Evolutionary conservation across 2,113 vertebrate species (phyloP), one percentile per base, ranked within the genome.

Genomic region (Periophthalmodon schlosseri): DNA sequence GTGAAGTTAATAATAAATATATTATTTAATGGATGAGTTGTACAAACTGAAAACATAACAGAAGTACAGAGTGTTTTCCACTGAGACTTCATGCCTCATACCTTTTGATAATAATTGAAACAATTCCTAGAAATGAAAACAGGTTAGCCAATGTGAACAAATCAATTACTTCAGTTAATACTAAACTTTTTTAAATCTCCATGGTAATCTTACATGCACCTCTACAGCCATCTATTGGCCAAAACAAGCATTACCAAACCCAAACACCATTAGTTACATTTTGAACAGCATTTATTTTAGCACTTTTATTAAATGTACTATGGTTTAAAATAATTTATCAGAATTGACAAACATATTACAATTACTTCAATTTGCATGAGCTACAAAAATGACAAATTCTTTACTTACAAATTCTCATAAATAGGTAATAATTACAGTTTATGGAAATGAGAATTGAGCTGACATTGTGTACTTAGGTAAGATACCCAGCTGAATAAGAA

Each of bases 141-240:
- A 24, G 23, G 21, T 50, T 50, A 23, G 23, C n/a, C 18, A 34
- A 79, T 75, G 70, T 73, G 13, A 60, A 61, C n/a, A 57, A 57
- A 57, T 57, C 52, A 9, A 28, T 69, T 84, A 44, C 54, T 66
- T 79, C 67, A 28, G 1, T 15, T 58, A 14, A 81, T 39, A 74
- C 70, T 34, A 78, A 84, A 82, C 72, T 72, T 77, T 57, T 72
- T 74, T 18, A 67, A 15, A 50, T 21, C 46, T 47, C 16, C 60
- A 44, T 44, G 33, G 60, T 28, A 18, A 7, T 56, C 2, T 61
- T 56, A 21, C 39, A 66, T 86, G 73, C 18, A 21, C 75, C 77
- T 89, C 69, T 90, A 66, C 68, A 87, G 85, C 88, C 91, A 87
- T 73, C 92, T 92, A 87, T 67, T 85, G 91, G 84, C 73, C 75